phyloP scores from a whole-genome alignment of 2,888 invertebrate species.

The Agriopis leucophaearia region DNA sequence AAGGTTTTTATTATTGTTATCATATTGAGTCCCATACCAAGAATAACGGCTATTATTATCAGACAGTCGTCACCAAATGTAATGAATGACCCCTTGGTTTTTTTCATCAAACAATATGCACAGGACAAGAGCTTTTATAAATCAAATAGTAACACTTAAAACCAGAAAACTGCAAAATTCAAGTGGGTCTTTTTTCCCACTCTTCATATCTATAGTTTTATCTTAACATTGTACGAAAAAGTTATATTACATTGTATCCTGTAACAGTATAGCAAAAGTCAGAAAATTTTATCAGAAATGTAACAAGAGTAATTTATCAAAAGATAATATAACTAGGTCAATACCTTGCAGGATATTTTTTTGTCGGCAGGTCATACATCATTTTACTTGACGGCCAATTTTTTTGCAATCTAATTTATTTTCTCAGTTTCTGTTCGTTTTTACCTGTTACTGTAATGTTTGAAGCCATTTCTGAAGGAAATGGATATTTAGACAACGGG shows the following conservation, averaged over 20 bases:
- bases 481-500: not conserved
- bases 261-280: conserved; percentile 27
- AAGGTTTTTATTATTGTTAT: no score
- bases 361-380: conserved; percentile 72
- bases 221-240: not conserved
- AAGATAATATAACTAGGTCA: conserved; percentile 68
- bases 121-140: no score
- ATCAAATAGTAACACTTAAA: not conserved
- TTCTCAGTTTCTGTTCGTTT: conserved; percentile 48
- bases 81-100: no score
- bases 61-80: no score
- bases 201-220: not conserved
- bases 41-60: no score
- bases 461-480: conserved; percentile 17
- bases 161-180: not conserved
- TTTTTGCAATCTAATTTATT: conserved; percentile 62
- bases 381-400: conserved; percentile 76
- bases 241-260: conserved; percentile 10
- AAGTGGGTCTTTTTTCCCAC: no score
- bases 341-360: conserved; percentile 62
- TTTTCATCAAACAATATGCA: no score
- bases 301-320: conserved; percentile 64
- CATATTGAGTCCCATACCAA: no score
- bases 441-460: conserved; percentile 36
- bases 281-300: conserved; percentile 47